A percentile compares a stretch with the other conserved stretches of the same genome.
Evolutionary conservation across 2,113 vertebrate genomes (phyloP).

Genomic region (Cyrtonyx montezumae): DNA sequence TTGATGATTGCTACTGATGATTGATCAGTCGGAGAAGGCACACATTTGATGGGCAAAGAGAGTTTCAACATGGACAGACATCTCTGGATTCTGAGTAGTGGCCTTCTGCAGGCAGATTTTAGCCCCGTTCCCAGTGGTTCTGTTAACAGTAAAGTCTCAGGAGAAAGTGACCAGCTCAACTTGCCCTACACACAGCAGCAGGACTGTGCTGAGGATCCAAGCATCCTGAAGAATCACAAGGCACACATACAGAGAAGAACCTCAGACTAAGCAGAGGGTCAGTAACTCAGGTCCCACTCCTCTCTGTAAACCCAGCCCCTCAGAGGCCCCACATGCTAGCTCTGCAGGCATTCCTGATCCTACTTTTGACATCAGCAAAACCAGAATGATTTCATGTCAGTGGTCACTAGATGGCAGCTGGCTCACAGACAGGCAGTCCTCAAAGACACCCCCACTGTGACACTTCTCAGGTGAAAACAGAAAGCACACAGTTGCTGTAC

Average conservation of each 20-base stretch:
- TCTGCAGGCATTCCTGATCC: accelerated
- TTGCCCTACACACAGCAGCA: background rate
- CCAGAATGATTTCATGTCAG: background rate
- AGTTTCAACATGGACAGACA: background rate
- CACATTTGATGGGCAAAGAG: background rate
- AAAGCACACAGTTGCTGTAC: accelerated
- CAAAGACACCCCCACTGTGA: background rate
- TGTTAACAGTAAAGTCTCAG: background rate
- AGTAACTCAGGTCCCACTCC: accelerated
- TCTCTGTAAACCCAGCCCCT: background rate
- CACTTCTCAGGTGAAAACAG: background rate
- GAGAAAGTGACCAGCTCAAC: background rate
- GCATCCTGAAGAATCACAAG: background rate
- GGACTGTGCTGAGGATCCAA: accelerated
- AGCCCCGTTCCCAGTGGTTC: background rate
- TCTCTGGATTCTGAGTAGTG: background rate
- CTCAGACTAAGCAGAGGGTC: background rate
- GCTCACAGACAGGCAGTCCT: slow-evolving; percentile 14
- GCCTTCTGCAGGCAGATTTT: background rate
- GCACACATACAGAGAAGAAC: background rate
- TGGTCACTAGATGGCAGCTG: slow-evolving; percentile 62
- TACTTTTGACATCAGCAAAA: background rate
- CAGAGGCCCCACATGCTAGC: background rate
- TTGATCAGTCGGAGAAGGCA: background rate
- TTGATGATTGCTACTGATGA: background rate